Conservation (phyloP, 2,797 vertebrate genomes). For the Gymnocypris eckloni region DNA sequence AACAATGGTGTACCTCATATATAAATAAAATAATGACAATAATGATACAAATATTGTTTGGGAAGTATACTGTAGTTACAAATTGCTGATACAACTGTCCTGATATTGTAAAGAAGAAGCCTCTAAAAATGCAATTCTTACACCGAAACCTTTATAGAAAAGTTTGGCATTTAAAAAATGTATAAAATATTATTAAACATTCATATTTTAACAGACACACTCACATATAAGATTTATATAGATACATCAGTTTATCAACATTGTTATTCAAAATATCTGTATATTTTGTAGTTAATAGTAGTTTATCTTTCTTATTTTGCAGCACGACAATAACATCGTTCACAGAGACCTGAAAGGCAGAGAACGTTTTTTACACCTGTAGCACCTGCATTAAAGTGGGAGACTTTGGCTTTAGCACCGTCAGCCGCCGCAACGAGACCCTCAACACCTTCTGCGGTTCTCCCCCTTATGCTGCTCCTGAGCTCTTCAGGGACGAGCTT, state of each 20-base stretch:
- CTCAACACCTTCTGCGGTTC: constrained; percentile 97
- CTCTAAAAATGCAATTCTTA: too few species aligned
- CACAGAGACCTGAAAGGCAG: constrained; percentile 96
- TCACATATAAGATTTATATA: neutral
- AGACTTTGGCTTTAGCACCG: constrained; percentile 96
- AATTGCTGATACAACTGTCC: too few species aligned
- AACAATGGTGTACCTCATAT: neutral
- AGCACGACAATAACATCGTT: constrained; percentile 96
- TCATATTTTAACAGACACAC: neutral
- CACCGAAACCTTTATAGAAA: too few species aligned
- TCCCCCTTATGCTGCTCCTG: constrained; percentile 93
- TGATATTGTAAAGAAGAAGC: too few species aligned
- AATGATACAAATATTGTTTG: too few species aligned
- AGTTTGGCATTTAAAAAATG: too few species aligned
- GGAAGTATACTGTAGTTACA: too few species aligned
- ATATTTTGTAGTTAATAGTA: neutral
- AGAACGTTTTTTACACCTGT: constrained; percentile 94
- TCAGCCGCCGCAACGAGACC: constrained; percentile 88
- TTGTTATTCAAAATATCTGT: neutral
- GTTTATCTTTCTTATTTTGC: constrained; percentile 55
- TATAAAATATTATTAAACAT: too few species aligned
- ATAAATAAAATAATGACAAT: neutral
- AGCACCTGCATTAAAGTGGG: constrained; percentile 95
- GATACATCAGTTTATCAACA: neutral
- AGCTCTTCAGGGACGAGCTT: constrained; percentile 93